Percentiles rank a stretch among this genome's conserved stretches.
Evolutionary conservation across 2,113 vertebrate genomes (phyloP).

Genomic region (Rhabdornis inornatus): DNA sequence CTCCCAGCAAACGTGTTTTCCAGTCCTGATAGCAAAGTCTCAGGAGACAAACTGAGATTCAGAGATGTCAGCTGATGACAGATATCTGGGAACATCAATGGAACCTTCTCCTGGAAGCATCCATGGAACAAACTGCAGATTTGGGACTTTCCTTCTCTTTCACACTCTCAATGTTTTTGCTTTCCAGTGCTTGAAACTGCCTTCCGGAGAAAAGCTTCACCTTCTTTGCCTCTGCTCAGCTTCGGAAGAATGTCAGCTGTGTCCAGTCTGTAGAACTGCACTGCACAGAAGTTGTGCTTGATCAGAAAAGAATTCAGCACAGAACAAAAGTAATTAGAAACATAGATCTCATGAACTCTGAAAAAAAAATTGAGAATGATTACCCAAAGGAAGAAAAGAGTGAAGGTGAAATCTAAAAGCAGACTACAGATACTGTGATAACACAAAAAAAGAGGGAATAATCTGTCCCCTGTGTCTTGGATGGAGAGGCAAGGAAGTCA

Average conservation of each 20-base stretch:
- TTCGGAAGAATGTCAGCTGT: not conserved
- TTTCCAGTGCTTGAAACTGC: not conserved
- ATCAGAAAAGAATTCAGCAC: not conserved
- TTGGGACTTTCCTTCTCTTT: not conserved
- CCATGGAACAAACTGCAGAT: not conserved
- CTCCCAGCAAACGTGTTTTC: not conserved
- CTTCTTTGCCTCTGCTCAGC: not conserved
- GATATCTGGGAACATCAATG: not conserved
- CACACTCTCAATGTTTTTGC: not conserved
- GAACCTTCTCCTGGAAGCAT: not conserved
- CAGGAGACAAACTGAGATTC: not conserved
- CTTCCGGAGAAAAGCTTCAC: not conserved
- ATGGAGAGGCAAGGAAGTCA: not conserved
- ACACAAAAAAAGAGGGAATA: not conserved
- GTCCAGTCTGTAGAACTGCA: not conserved
- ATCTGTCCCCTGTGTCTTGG: not conserved
- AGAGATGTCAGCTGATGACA: not conserved
- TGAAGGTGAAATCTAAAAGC: not conserved
- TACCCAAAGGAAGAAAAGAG: not conserved
- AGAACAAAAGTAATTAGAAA: not conserved
- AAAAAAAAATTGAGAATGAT: not conserved
- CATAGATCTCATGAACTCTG: not conserved
- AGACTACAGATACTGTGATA: not conserved
- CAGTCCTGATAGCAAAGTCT: not conserved
- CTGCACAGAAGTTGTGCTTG: not conserved